A percentile compares a stretch with the other conserved stretches of the same genome.
Evolutionary conservation across 2,113 vertebrate species (phyloP).

Genomic region (Paedocypris sp.): DNA sequence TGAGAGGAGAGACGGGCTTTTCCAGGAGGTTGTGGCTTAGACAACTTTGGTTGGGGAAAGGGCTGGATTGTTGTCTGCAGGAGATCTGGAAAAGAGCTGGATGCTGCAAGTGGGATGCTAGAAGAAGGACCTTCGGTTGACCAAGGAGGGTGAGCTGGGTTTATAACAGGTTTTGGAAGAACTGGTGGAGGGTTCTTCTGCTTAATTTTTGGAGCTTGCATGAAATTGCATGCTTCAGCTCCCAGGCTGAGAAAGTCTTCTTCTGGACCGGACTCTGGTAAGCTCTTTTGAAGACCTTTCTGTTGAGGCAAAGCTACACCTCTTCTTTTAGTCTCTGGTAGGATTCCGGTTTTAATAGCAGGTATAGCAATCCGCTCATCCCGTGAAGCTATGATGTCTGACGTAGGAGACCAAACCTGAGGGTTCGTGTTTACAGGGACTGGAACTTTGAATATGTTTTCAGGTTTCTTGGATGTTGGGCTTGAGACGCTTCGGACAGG

Average conservation of each 20-base stretch:
- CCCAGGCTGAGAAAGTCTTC: conserved; percentile 95
- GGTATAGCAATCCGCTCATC: conserved; percentile 90
- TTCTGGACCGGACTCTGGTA: conserved; percentile 76
- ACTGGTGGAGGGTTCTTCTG: conserved; percentile 90
- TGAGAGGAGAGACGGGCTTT: conserved; percentile 40
- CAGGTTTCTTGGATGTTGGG: conserved; percentile 59
- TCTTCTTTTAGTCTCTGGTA: conserved; percentile 80
- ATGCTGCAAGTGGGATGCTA: conserved; percentile 54
- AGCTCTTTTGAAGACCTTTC: conserved; percentile 69
- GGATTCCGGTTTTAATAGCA: conserved; percentile 77
- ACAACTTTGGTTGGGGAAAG: conserved; percentile 39
- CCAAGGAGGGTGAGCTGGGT: conserved; percentile 73
- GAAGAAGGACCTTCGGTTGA: conserved; percentile 52
- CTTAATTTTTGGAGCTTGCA: conserved; percentile 76
- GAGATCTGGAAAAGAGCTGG: conserved; percentile 33
- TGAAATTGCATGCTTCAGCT: conserved; percentile 95
- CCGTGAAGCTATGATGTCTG: conserved; percentile 84
- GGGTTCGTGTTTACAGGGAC: conserved; percentile 48
- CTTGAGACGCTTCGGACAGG: conserved; percentile 45
- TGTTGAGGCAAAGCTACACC: conserved; percentile 32
- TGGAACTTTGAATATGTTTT: conserved; percentile 61
- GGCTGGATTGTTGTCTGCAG: conserved; percentile 53
- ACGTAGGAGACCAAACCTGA: conserved; percentile 64
- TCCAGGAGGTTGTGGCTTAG: conserved; percentile 43
- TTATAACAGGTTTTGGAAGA: conserved; percentile 80